phyloP scores from a whole-genome alignment of 1,140 invertebrate genomes.

The Palaemon carinicauda region DNA sequence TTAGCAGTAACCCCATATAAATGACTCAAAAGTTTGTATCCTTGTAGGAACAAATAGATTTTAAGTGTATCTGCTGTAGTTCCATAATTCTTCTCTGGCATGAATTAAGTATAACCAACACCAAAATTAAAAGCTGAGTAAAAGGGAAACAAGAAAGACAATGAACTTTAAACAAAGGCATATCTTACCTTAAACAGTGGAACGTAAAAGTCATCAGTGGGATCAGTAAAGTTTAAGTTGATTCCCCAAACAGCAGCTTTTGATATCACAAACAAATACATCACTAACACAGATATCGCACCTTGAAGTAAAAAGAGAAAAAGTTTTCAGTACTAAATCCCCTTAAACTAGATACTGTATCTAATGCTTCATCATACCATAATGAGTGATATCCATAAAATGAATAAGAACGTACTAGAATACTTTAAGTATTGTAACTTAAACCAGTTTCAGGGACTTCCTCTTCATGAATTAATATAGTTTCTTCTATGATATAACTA shows the following conservation, averaged over 20 bases:
- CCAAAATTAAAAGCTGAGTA: background rate
- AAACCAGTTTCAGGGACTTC: no score
- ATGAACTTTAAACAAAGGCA: background rate
- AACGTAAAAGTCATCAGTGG: conserved; percentile 12
- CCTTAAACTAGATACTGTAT: background rate
- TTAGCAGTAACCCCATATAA: no score
- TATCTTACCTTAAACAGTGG: conserved; percentile 39
- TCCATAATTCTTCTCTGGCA: no score
- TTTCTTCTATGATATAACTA: no score
- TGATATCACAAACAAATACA: conserved; percentile 35
- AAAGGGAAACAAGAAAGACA: background rate
- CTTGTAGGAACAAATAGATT: no score
- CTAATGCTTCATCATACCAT: background rate
- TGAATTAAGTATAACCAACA: background rate
- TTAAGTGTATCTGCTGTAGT: no score
- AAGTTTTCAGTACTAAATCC: no score
- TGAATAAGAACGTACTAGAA: no score
- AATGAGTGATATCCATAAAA: background rate
- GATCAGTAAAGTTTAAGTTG: conserved; percentile 36
- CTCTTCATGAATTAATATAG: no score
- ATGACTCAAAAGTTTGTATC: no score
- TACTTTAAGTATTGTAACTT: no score
- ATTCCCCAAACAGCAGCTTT: conserved; percentile 40
- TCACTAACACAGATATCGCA: conserved; percentile 39
- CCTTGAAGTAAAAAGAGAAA: background rate